These are phyloP conservation scores for Semibalanus balanoides DNA, from an alignment of 1,140 invertebrate species.

Conservation along the genomic window DNA sequence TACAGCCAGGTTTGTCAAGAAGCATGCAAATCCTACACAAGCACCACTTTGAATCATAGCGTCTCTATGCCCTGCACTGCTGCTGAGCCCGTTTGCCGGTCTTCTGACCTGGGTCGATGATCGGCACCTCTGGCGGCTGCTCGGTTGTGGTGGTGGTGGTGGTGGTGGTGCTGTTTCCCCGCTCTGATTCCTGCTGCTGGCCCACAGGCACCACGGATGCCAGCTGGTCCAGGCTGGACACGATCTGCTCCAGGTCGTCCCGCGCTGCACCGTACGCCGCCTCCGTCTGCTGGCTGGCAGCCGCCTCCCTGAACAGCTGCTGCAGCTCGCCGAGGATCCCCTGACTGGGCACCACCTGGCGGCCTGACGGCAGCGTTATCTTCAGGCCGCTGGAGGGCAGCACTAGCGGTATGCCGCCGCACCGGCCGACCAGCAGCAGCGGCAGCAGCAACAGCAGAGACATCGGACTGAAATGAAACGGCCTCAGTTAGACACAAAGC, in stretches of 20 bases:
- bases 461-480: no score
- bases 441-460: not conserved
- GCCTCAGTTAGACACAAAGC: no score
- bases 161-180: not conserved
- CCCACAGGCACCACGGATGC: not conserved
- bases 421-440: not conserved
- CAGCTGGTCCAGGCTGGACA: not conserved
- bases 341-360: not conserved
- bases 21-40: no score
- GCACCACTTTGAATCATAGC: not conserved
- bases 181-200: not conserved
- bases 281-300: not conserved
- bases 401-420: not conserved
- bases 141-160: not conserved
- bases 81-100: no score
- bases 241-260: not conserved
- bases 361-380: no score
- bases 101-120: slow-evolving; percentile 1
- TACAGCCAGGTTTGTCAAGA: no score
- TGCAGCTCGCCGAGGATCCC: not conserved
- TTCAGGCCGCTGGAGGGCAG: not conserved
- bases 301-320: not conserved
- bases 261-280: not conserved
- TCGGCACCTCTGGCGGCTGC: not conserved
- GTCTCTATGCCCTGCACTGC: not conserved